Evolutionary conservation across 2,888 invertebrate genomes (phyloP), one percentile per base, ranked within the genome.

Genomic region (Cybosia mesomella): DNA sequence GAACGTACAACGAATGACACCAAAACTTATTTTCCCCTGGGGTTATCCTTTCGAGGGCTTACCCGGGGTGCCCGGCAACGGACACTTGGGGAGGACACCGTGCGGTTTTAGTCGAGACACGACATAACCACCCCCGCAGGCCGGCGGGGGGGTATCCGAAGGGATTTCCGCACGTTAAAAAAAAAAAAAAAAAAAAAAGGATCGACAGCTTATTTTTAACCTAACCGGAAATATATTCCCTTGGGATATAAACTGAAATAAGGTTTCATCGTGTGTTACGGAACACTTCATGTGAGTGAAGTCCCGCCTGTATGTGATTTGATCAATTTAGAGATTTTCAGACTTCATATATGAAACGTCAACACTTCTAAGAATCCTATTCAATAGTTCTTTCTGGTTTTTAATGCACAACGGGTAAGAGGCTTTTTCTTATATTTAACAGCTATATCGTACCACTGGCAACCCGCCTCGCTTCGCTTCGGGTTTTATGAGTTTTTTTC

Each of bases 181-280:
- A n/a, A n/a, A n/a, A n/a, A n/a, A n/a, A n/a, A n/a, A n/a, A n/a
- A n/a, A n/a, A n/a, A n/a, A n/a, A n/a, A 62, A 69, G 66, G 43
- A 65, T 53, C 63, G 15, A 32, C 11, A 61, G 60, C 9, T 54
- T 54, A 65, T 71, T 69, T 67, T 64, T 67, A 24, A 22, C 57
- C 55, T 39, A 58, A 34, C 61, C 66, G 61, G 62, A 69, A 55
- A 64, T 53, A 2, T 55, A 60, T 76, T 79, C 70, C 75, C 65
- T 34, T 18, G 66, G 67, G 68, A 70, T 65, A 67, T 66, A 64
- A 68, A 67, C 53, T 64, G 58, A 68, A 75, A 69, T 79, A 75
- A 71, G 73, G 68, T 70, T 79, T 79, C 66, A 64, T 68, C 58
- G 65, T 59, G 65, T 59, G 65, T 75, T 67, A 70, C 18, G 57